Percentiles rank a stretch among this genome's conserved stretches.
These are phyloP conservation scores for Acipenser oxyrinchus DNA, from an alignment of 2,797 vertebrate genomes.

Conservation along the genomic window DNA sequence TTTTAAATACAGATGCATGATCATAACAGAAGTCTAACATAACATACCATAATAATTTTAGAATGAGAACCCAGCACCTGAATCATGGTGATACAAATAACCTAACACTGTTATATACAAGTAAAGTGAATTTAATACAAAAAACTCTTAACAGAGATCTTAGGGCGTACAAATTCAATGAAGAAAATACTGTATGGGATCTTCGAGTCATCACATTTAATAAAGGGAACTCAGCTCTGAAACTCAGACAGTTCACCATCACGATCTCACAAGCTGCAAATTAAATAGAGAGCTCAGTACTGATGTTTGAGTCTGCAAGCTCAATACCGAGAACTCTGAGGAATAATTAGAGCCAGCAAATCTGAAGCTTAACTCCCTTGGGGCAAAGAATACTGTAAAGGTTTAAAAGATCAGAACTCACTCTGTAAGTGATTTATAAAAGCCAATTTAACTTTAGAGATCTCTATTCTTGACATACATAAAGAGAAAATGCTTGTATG, in stretches of 20 bases:
- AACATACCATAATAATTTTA: no score
- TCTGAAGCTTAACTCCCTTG: background rate
- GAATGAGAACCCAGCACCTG: no score
- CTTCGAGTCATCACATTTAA: background rate
- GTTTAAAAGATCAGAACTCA: constrained; percentile 5
- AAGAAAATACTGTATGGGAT: background rate
- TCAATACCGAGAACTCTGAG: background rate
- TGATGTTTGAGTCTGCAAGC: background rate
- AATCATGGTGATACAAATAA: no score
- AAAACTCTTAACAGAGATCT: constrained; percentile 3
- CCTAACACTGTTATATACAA: no score
- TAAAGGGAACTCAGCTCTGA: constrained; percentile 1
- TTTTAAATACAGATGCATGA: no score
- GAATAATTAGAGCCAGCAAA: constrained; percentile 8
- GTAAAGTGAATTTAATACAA: background rate
- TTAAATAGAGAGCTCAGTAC: background rate
- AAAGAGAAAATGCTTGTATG: no score
- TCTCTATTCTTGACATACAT: background rate
- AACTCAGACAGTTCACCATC: no score
- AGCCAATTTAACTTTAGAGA: background rate
- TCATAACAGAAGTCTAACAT: no score
- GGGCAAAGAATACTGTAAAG: background rate
- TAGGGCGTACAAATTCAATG: constrained; percentile 7
- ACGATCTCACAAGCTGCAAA: background rate
- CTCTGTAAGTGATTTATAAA: background rate